Base-by-base conservation (phyloP, 2,888 invertebrate genomes). In the Eledona agricola region DNA sequence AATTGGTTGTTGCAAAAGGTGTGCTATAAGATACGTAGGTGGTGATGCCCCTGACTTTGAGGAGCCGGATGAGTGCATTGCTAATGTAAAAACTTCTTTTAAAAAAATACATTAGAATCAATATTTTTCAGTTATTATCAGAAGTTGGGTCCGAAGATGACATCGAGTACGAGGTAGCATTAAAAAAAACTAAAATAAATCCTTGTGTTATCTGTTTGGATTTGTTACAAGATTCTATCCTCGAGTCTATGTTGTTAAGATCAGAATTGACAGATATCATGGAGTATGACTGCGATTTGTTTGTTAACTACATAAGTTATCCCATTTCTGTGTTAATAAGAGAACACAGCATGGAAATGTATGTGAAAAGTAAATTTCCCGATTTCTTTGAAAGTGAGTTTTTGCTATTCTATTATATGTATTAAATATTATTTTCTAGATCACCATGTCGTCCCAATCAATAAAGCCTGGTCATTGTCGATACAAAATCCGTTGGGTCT, bases 131-230 rank as follows among this genome's bases (percentile, higher is more conserved):
- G n/a, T n/a, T n/a, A n/a, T n/a, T n/a, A n/a, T n/a, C n/a, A n/a
- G n/a, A n/a, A n/a, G n/a, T n/a, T n/a, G n/a, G n/a, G n/a, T n/a
- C n/a, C n/a, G n/a, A n/a, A n/a, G n/a, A n/a, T n/a, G n/a, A n/a
- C n/a, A n/a, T n/a, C n/a, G n/a, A n/a, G n/a, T n/a, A n/a, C 12
- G 23, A 22, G 23, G 4, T 32, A 12, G 22, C 6, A 6, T 9
- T 11, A 1, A 51, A 51, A 13, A 43, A 45, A 29, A 4, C 13
- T 1, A 83, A 83, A 55, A 56, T 69, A 0, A 78, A 77, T 58
- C 74, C 82, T 0, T 93, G 93, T 65, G 73, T 82, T 0, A 81
- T 83, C 35, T 93, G 93, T 67, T 74, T 93, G 3, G 90, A 89
- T 1, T 75, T 92, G 3, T 80, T 93, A 38, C 85, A 89, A 64